phyloP scores from a whole-genome alignment of 2,797 vertebrate species.

The Chrosomus eos region DNA sequence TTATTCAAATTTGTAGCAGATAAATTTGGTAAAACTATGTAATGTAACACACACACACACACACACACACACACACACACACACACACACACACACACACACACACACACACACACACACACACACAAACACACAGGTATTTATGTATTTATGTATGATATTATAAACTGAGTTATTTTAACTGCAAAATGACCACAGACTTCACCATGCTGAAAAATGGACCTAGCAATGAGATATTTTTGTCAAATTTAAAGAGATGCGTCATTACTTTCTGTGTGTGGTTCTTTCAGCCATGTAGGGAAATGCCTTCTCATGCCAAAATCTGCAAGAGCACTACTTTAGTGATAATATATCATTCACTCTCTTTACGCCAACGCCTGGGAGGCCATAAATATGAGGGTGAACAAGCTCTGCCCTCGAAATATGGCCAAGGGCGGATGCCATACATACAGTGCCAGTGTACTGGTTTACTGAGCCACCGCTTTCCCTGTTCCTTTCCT shows the following conservation, averaged over 20 bases:
- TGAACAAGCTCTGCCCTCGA: constrained; percentile 7
- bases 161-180: neutral
- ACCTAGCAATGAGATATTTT: constrained; percentile 43
- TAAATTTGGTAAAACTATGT: neutral
- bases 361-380: neutral
- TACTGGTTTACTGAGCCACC: constrained; percentile 34
- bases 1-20: neutral
- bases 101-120: no score
- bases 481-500: constrained; percentile 32
- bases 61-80: no score
- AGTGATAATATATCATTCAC: constrained; percentile 23
- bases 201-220: constrained; percentile 36
- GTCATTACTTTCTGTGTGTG: neutral
- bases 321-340: constrained; percentile 18
- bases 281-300: neutral
- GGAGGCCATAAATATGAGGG: neutral
- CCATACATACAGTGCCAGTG: constrained; percentile 13
- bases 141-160: neutral
- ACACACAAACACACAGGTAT: no score
- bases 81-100: no score
- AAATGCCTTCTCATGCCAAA: constrained; percentile 11
- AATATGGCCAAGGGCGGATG: neutral
- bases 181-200: constrained; percentile 24
- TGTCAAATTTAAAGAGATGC: constrained; percentile 6
- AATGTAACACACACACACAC: neutral